phyloP scores from a whole-genome alignment of 2,797 vertebrate species.

The Lagodon rhomboides region DNA sequence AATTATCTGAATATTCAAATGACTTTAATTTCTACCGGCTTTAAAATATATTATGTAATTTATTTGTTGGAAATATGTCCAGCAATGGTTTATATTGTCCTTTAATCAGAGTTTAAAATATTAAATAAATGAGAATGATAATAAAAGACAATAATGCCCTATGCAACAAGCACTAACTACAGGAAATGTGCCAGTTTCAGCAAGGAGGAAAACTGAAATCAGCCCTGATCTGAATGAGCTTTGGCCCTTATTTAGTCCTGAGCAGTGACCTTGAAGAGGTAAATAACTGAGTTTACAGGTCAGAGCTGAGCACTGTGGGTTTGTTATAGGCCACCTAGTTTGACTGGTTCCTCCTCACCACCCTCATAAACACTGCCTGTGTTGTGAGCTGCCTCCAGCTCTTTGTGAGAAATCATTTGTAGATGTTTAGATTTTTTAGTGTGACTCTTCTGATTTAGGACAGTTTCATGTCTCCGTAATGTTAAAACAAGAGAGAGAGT shows the following conservation, averaged over 20 bases:
- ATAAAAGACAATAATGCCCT: not conserved
- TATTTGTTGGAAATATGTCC: not conserved
- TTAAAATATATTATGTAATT: not conserved
- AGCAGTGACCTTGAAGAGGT: constrained; percentile 75
- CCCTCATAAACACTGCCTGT: constrained; percentile 31
- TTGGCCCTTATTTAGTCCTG: constrained; percentile 36
- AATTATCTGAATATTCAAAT: not conserved
- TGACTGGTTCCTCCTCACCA: constrained; percentile 36
- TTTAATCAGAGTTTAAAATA: not conserved
- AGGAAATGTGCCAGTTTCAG: not conserved
- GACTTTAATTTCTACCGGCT: not conserved
- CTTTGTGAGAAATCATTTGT: not conserved
- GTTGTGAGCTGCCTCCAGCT: not conserved
- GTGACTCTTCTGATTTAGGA: not conserved
- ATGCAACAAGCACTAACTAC: not conserved
- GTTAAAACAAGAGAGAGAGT: not conserved
- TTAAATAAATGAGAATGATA: not conserved
- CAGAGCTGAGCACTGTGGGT: constrained; percentile 25
- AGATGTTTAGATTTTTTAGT: not conserved
- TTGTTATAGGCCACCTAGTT: constrained; percentile 26
- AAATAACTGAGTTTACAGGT: constrained; percentile 59
- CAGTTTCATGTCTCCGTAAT: not conserved
- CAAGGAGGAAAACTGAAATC: not conserved
- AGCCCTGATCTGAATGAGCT: constrained; percentile 5
- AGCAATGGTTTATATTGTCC: not conserved